These are phyloP conservation scores for Stichodactyla mertensii DNA, from an alignment of 64 coral and sea anemone genomes.

Conservation along the genomic window DNA sequence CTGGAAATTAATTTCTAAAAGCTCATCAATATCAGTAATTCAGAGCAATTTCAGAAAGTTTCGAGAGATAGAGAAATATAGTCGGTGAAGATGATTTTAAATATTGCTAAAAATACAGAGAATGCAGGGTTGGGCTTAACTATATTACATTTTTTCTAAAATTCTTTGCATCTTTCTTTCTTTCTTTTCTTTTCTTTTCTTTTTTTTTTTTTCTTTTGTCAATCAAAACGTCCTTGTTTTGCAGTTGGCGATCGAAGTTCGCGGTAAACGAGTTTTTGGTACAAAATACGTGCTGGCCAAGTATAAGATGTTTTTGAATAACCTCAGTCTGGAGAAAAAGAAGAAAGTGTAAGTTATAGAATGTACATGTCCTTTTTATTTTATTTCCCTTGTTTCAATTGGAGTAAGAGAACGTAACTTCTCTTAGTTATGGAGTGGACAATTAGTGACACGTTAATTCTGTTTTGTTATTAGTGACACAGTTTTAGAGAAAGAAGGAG, in stretches of 20 bases:
- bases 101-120: too few species aligned
- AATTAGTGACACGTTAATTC: background rate
- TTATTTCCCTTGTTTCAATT: too few species aligned
- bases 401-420: too few species aligned
- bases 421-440: background rate
- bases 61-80: too few species aligned
- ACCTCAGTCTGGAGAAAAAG: constrained; percentile 76
- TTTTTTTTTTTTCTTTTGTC: too few species aligned
- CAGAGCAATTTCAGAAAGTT: too few species aligned
- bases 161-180: background rate
- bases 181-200: background rate
- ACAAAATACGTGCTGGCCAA: constrained; percentile 87
- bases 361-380: background rate
- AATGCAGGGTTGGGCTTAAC: too few species aligned
- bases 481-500: constrained; percentile 76
- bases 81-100: too few species aligned
- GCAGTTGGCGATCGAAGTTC: constrained; percentile 74
- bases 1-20: too few species aligned
- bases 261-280: constrained; percentile 73
- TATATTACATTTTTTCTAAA: too few species aligned
- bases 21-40: too few species aligned
- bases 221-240: background rate
- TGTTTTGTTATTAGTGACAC: constrained; percentile 47
- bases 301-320: constrained; percentile 84
- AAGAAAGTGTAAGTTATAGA: constrained; percentile 78